A percentile compares a stretch with the other conserved stretches of the same genome.
Conservation (phyloP, 2,797 vertebrate species). For the Aldrovandia affinis region DNA sequence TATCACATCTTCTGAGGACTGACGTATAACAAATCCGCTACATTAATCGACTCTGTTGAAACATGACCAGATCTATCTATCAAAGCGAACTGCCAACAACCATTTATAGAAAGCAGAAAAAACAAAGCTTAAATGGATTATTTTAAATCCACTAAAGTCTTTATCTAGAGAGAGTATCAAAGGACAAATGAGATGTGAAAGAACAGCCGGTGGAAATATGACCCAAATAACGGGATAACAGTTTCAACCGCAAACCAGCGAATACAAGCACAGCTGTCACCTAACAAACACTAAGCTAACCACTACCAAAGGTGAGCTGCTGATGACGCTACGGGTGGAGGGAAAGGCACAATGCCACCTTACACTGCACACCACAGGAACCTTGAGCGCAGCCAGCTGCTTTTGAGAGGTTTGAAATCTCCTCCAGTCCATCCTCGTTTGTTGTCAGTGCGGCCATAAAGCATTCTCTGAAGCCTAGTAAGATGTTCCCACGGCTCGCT, state of each 20-base stretch:
- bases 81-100: neutral
- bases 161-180: neutral
- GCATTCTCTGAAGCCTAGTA: neutral
- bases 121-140: neutral
- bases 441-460: too few species aligned
- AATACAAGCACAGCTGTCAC: neutral
- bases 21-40: neutral
- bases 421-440: too few species aligned
- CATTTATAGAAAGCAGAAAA: neutral
- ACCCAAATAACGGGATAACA: neutral
- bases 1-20: neutral
- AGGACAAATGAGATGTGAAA: neutral
- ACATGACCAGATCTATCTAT: neutral
- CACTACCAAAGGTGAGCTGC: too few species aligned
- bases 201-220: neutral
- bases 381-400: too few species aligned
- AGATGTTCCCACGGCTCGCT: neutral
- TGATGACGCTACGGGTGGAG: too few species aligned
- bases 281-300: neutral
- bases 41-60: neutral
- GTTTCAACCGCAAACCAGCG: neutral
- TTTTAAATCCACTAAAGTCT: neutral
- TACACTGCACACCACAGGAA: too few species aligned
- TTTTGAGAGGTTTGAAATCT: too few species aligned
- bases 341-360: too few species aligned